Conservation (phyloP, 2,888 invertebrate genomes). For the Oscheius sp. region DNA sequence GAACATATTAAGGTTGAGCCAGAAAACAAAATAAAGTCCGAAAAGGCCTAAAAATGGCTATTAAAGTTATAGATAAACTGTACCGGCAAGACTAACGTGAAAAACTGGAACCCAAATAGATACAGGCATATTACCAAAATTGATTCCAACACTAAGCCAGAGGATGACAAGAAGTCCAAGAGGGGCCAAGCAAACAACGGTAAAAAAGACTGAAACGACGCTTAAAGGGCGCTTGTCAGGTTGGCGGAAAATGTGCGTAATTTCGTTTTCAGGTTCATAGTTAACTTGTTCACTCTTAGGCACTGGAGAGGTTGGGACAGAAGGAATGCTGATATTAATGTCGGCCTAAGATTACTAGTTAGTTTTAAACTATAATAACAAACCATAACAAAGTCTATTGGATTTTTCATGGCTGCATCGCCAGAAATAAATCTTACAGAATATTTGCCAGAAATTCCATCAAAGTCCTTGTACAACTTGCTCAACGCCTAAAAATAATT, state of each 20-base stretch:
- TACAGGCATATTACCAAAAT: constrained; percentile 83
- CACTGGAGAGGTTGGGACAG: constrained; percentile 69
- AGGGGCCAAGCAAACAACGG: constrained; percentile 83
- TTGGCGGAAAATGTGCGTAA: constrained; percentile 84
- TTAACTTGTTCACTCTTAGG: constrained; percentile 66
- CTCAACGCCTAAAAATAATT: constrained; percentile 77
- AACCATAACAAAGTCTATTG: constrained; percentile 85
- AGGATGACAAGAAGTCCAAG: constrained; percentile 83
- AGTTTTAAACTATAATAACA: too few relatives aligned
- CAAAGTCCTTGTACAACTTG: constrained; percentile 82
- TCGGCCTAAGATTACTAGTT: constrained; percentile 76
- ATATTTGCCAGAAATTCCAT: constrained; percentile 81
- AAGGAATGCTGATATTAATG: constrained; percentile 80
- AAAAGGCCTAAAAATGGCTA: constrained; percentile 79
- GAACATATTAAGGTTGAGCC: constrained; percentile 94
- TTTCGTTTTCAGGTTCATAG: constrained; percentile 62
- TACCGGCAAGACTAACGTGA: constrained; percentile 86
- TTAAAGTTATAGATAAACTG: constrained; percentile 3
- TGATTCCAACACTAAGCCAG: constrained; percentile 88
- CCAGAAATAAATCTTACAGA: constrained; percentile 86
- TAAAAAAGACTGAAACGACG: constrained; percentile 88
- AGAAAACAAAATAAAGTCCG: constrained; percentile 86
- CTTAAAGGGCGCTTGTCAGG: constrained; percentile 90
- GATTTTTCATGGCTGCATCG: constrained; percentile 87
- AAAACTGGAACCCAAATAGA: constrained; percentile 85